Evolutionary conservation across 2,797 vertebrate species (phyloP).

Genomic region (Sus cebifrons): DNA sequence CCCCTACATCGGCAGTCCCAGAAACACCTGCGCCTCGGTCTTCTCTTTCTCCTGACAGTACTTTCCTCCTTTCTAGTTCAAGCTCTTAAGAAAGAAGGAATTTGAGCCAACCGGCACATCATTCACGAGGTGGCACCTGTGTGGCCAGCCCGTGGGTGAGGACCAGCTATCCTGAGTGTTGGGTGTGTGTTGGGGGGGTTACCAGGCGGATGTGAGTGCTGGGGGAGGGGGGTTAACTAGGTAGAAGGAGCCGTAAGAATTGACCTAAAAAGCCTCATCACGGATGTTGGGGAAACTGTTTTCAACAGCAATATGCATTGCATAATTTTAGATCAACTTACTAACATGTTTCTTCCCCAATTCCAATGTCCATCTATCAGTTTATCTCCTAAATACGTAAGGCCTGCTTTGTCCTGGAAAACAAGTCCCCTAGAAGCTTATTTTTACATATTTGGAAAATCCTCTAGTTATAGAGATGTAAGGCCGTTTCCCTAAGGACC

Average conservation of each 20-base stretch:
- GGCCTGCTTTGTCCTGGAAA: neutral
- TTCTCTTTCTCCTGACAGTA: neutral
- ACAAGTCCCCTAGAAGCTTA: neutral
- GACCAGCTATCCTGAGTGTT: neutral
- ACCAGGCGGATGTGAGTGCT: accelerated
- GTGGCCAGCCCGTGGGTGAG: neutral
- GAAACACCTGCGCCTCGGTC: neutral
- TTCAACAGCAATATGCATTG: neutral
- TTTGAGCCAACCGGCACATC: no score
- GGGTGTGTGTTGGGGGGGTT: no score
- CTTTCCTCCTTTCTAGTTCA: neutral
- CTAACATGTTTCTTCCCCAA: neutral
- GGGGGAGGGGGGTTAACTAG: no score
- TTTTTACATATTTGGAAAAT: neutral
- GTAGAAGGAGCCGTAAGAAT: neutral
- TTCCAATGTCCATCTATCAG: neutral
- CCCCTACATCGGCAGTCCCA: accelerated
- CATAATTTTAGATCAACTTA: neutral
- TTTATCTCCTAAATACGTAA: neutral
- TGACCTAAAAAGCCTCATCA: neutral
- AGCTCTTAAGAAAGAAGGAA: neutral
- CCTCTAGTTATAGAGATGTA: neutral
- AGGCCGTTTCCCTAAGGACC: neutral
- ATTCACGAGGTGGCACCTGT: neutral
- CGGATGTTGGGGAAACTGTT: no score